Evolutionary conservation across 2,888 invertebrate species (phyloP).

Genomic region (Elegia similella): DNA sequence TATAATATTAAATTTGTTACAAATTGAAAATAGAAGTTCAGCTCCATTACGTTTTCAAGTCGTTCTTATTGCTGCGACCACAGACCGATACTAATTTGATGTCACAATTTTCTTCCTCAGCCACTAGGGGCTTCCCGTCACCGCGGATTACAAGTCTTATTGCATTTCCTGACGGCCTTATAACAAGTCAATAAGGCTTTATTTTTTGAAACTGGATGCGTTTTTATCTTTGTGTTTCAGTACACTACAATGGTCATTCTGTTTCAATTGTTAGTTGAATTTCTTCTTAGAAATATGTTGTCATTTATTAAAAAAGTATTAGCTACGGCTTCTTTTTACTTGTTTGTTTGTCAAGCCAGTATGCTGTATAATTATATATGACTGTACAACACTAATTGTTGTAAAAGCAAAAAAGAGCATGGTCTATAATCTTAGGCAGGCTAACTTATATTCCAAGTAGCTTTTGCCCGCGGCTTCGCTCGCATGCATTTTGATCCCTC

Average conservation of each 20-base stretch:
- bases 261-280: conserved; percentile 57
- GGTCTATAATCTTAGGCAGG: too few species aligned
- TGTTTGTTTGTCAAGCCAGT: too few species aligned
- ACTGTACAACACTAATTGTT: too few species aligned
- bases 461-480: too few species aligned
- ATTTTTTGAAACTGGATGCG: conserved; percentile 20
- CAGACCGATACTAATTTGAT: conserved; percentile 70
- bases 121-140: conserved; percentile 68
- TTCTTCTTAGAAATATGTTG: conserved; percentile 63
- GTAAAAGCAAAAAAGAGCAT: too few species aligned
- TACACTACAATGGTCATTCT: conserved; percentile 67
- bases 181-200: conserved; percentile 27
- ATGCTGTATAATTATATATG: too few species aligned
- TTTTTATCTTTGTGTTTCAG: conserved; percentile 38
- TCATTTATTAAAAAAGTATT: conserved; percentile 67
- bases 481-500: too few species aligned
- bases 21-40: conserved; percentile 34
- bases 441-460: too few species aligned
- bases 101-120: conserved; percentile 68
- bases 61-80: conserved; percentile 64
- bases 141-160: conserved; percentile 53
- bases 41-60: conserved; percentile 53
- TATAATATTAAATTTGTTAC: too few species aligned
- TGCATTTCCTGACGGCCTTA: conserved; percentile 30
- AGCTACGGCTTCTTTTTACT: conserved; percentile 61